Evolutionary conservation across 2,113 vertebrate species (phyloP).

Genomic region (Ophiodon elongatus): DNA sequence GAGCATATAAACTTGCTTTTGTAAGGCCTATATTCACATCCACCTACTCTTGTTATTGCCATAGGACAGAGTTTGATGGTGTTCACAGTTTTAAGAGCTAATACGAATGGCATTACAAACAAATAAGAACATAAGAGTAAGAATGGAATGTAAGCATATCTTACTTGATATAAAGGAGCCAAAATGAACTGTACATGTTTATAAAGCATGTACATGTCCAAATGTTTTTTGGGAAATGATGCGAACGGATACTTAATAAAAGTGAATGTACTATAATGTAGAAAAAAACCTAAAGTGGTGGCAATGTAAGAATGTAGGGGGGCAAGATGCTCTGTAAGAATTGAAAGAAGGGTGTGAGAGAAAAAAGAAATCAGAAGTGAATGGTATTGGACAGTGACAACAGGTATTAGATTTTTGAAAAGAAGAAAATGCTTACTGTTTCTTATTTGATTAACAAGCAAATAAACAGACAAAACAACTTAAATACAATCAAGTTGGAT

Average conservation of each 20-base stretch:
- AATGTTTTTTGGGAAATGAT: background rate
- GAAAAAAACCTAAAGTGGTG: conserved; percentile 18
- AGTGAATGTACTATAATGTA: conserved; percentile 2
- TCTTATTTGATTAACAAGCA: background rate
- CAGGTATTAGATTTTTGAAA: conserved; percentile 44
- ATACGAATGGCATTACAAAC: conserved; percentile 4
- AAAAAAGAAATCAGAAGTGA: background rate
- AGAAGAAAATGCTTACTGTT: conserved; percentile 23
- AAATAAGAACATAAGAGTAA: conserved; percentile 5
- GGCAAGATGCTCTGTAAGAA: conserved; percentile 18
- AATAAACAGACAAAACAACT: background rate
- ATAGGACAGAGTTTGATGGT: conserved; percentile 24
- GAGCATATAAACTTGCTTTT: conserved; percentile 21
- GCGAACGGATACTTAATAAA: background rate
- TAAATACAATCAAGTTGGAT: background rate
- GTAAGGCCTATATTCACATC: background rate
- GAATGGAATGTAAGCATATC: conserved; percentile 24
- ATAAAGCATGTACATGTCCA: conserved; percentile 34
- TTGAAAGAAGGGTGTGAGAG: conserved; percentile 21
- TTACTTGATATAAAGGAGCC: conserved; percentile 4
- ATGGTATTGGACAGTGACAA: conserved; percentile 18
- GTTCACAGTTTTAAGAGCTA: conserved; percentile 24
- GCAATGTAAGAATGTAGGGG: conserved; percentile 55
- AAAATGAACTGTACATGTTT: conserved; percentile 4
- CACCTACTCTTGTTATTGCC: conserved; percentile 1